Evolutionary conservation across 2,113 vertebrate genomes (phyloP), one percentile per base, ranked within the genome.

Genomic region (human (Homo sapiens)): DNA sequence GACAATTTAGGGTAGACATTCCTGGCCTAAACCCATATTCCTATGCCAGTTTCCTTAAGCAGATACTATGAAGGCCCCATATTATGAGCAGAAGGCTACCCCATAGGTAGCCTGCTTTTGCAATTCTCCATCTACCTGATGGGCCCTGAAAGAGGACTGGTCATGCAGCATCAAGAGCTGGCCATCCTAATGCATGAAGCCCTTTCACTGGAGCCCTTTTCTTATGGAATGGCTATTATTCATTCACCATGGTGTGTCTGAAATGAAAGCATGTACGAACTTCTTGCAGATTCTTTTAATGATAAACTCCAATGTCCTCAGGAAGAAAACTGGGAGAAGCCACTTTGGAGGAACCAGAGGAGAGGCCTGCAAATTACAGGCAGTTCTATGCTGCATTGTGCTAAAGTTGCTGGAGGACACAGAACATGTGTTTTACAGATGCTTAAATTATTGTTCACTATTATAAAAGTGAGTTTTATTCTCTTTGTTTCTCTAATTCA

Each of bases 401-500:
- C 3, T 35, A 3, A 82, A 48, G 30, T 45, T 80, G 61, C 82
- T 35, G n/a, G 18, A 86, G 68, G 38, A 88, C 12, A 45, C 6
- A 1, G 43, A 4, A 4, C 18, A 30, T 88, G 22, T 22, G 17
- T 86, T 96, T 98, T 87, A 91, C 1, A 6, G 89, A 89, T 79
- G n/a, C 23, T 82, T 82, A 87, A 72, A 90, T 96, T 93, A 95
- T 93, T 83, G 80, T 95, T 95, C 68, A 17, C 48, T 94, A 27
- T 90, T 92, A 84, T 85, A 92, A 97, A 98, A 96, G 30, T 89
- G 76, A 98, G 97, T 97, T 93, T 75, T 55, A 94, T 83, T 48
- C 10, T 90, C 83, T 93, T 93, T 89, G 55, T 84, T 85, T 93
- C 81, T 96, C 75, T 95, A 94, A 92, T 97, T 95, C 89, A 94